Conservation (phyloP, 2,888 invertebrate genomes). For the Heliconius cydno region DNA sequence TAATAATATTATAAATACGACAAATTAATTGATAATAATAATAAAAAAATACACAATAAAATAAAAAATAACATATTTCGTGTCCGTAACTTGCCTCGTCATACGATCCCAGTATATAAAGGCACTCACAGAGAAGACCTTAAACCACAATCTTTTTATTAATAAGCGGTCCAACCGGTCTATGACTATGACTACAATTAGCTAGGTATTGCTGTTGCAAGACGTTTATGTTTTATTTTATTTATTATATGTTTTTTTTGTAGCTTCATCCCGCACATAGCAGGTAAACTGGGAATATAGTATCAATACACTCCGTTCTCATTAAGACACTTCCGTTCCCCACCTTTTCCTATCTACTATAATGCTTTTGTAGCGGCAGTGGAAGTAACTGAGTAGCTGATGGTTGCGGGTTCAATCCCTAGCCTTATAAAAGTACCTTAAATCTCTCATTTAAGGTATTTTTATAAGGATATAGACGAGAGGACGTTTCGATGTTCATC, state of each 20-base stretch:
- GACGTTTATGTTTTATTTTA: conserved; percentile 1
- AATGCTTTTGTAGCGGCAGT: background rate
- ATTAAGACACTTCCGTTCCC: no score
- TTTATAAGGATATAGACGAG: background rate
- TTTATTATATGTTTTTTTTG: background rate
- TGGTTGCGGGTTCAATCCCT: background rate
- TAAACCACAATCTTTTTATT: conserved; percentile 24
- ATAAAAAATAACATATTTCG: no score
- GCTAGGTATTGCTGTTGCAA: background rate
- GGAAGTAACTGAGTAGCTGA: background rate
- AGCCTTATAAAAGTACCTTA: no score
- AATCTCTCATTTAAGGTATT: background rate
- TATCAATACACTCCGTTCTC: no score
- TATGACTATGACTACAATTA: conserved; percentile 8
- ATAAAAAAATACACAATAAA: no score
- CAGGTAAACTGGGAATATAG: no score
- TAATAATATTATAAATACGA: background rate
- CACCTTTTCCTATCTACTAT: background rate
- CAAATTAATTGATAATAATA: no score
- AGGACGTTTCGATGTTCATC: no score
- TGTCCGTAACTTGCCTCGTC: background rate
- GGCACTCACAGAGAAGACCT: conserved; percentile 14
- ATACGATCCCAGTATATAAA: conserved; percentile 1
- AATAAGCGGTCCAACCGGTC: conserved; percentile 30
- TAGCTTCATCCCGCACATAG: no score